These are phyloP conservation scores for Gadus macrocephalus DNA, from an alignment of 2,113 vertebrate species.

Conservation along the genomic window DNA sequence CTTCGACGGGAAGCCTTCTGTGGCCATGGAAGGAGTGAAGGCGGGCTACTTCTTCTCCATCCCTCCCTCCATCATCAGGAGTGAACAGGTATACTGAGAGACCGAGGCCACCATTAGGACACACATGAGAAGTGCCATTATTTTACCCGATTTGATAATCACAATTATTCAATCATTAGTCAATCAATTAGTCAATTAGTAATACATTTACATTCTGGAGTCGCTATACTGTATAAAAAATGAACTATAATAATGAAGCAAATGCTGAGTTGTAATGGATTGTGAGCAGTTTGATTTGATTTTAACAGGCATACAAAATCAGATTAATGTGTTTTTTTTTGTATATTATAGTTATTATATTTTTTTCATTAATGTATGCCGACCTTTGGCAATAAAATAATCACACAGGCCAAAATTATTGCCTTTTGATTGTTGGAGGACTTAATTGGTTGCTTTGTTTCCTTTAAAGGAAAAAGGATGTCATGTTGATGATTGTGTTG, in stretches of 20 bases:
- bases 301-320: no score
- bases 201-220: background rate
- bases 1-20: constrained; percentile 90
- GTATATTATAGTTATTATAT: no score
- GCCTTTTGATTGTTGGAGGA: no score
- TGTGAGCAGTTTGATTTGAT: no score
- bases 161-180: background rate
- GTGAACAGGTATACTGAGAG: constrained; percentile 81
- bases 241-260: no score
- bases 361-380: no score
- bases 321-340: no score
- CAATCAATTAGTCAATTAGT: background rate
- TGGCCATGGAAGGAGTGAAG: constrained; percentile 91
- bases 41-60: constrained; percentile 95
- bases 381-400: no score
- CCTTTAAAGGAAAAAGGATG: constrained; percentile 24
- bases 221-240: no score
- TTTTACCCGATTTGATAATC: background rate
- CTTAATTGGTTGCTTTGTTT: constrained; percentile 12
- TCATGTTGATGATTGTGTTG: background rate
- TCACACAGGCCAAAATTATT: no score
- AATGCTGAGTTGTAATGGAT: no score
- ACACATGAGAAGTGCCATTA: background rate
- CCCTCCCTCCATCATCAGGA: constrained; percentile 89
- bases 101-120: background rate